Base-by-base conservation (phyloP, 2,888 invertebrate species). In the Mesorhabditis spiculigera region DNA sequence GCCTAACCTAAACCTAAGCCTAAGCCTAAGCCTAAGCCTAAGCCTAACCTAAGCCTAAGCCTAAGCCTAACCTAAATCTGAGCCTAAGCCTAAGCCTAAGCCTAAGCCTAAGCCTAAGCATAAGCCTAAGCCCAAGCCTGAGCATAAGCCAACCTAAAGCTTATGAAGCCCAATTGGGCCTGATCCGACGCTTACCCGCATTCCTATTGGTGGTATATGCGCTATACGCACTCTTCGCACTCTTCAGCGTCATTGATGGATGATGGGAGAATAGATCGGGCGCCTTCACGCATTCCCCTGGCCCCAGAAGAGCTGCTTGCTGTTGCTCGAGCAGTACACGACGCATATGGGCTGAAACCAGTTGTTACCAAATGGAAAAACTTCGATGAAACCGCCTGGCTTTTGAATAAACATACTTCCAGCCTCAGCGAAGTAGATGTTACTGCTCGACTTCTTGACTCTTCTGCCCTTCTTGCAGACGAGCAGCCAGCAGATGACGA, bases 401-500 rank as follows among this genome's bases (percentile, higher is more conserved):
- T 63, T 63, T 16, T 8, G 13, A n/a, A 43, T 10, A 3, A 4
- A 28, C 28, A 28, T 28, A 75, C 73, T 71, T 67, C 75, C 75
- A 5, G 64, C 71, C 62, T 75, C 75, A 5, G 76, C 75, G 62
- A 77, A 80, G 63, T 78, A 80, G 67, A 79, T 77, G 43, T 74
- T 73, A 41, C 69, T 64, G 43, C 71, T 73, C 44, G 71, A 70
- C 67, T 72, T 70, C 63, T 76, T 74, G 28, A 28, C 28, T 28
- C 28, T 28, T 58, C 72, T 58, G 28, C 66, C 41, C 43, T 68
- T 67, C 58, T 67, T 69, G 45, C 78, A 80, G 45, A 74, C 71
- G 45, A 78, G 73, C 58, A 71, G 90, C 83, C 92, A 90, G 75
- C 71, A 71, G 42, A 93, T 90, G 76, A 93, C 90, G 71, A 91